Percentiles rank a stretch among this genome's conserved stretches.
phyloP scores from a whole-genome alignment of 2,113 vertebrate genomes.

The Neogobius melanostomus region DNA sequence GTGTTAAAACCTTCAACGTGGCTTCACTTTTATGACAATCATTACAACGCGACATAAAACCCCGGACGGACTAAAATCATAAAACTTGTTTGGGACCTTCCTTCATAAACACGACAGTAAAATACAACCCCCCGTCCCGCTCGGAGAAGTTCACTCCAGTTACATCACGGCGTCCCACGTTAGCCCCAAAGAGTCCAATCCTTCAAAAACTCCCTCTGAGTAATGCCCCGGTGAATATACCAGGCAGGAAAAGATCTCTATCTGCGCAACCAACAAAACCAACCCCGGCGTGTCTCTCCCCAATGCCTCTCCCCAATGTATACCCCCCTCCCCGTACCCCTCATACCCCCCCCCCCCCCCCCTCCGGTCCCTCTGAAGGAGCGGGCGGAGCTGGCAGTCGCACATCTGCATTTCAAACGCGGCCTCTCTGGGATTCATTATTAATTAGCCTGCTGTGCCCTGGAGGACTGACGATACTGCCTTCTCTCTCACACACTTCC shows the following conservation, averaged over 20 bases:
- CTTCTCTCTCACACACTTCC: constrained; percentile 63
- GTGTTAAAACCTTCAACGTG: no score
- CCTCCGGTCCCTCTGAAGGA: constrained; percentile 84
- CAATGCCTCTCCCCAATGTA: constrained; percentile 69
- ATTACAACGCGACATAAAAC: neutral
- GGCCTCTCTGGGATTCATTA: constrained; percentile 98
- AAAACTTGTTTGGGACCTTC: neutral
- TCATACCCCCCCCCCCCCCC: constrained; percentile 23
- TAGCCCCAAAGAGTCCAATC: neutral
- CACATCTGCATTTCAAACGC: constrained; percentile 99
- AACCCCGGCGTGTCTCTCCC: constrained; percentile 36
- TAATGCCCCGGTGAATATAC: constrained; percentile 24
- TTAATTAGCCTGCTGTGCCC: constrained; percentile 99
- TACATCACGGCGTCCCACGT: neutral
- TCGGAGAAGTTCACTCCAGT: neutral
- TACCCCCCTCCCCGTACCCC: constrained; percentile 16
- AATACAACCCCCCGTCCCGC: no score
- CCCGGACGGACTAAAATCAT: neutral
- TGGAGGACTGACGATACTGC: constrained; percentile 92
- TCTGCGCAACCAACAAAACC: constrained; percentile 40
- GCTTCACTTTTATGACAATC: neutral
- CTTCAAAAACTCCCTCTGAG: constrained; percentile 9
- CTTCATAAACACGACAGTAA: neutral
- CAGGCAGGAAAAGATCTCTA: constrained; percentile 27
- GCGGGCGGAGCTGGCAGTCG: constrained; percentile 90